Base-by-base conservation (phyloP, 2,888 invertebrate genomes). In the Lithophane ornitopus region DNA sequence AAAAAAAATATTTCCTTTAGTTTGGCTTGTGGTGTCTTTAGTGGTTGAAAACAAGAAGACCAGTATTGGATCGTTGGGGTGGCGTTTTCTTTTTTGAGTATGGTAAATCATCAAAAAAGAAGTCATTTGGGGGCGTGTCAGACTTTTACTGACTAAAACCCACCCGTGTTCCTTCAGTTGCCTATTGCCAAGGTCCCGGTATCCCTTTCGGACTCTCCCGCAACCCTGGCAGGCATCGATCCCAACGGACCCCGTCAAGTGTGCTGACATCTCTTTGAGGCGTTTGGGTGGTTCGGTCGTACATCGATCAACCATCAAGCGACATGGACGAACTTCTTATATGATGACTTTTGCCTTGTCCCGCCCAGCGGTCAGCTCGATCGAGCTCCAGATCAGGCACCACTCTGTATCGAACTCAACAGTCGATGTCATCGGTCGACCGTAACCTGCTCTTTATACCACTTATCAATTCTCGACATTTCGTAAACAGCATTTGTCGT, bases 401-500 rank as follows among this genome's bases (percentile, higher is more conserved):
- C 39, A 19, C 54, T 26, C 12, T 39, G n/a, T 19, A 46, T 28
- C n/a, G 19, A 19, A 34, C 12, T 34, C n/a, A 6, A n/a, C n/a
- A 19, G 19, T 63, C 9, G 19, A 39, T 63, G n/a, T 49, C 62
- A 61, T 39, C n/a, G 12, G 19, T n/a, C 8, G 4, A 62, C 28
- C 16, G 26, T 16, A 12, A 44, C 28, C 22, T 16, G 4, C 41
- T 59, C 19, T 26, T 26, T 2, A 14, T 26, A 26, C 26, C 26
- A 2, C n/a, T 6, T 2, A n/a, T 14, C n/a, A n/a, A 39, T 39
- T 39, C 26, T 41, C 6, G 16, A 44, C 2, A 14, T 74, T 61
- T 34, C 41, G 19, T 26, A 16, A 74, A 49, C 74, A 52, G 61
- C 75, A 74, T 61, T 41, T 52, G 44, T 52, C 11, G 12, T 19